These are phyloP conservation scores for Ormyrus pomaceus DNA, from an alignment of 2,888 invertebrate species.

Conservation along the genomic window DNA sequence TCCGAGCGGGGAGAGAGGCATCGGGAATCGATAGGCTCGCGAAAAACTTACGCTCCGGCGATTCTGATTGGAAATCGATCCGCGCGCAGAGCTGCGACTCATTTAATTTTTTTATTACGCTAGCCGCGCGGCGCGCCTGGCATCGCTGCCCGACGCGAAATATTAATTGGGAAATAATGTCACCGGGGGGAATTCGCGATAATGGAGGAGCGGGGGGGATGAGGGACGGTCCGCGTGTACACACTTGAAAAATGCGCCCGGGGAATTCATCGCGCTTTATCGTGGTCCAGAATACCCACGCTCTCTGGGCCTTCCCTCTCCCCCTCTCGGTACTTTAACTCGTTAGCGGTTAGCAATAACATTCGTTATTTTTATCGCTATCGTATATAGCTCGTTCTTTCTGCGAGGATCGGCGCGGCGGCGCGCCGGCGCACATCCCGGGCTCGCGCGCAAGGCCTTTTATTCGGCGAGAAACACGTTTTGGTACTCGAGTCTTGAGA, in stretches of 20 bases:
- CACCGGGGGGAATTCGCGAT: constrained; percentile 67
- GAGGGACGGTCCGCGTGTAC: constrained; percentile 26
- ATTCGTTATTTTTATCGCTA: constrained; percentile 73
- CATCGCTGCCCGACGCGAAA: constrained; percentile 50
- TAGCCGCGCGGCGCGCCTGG: not conserved
- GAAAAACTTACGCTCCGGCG: no score
- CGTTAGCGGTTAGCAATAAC: constrained; percentile 74
- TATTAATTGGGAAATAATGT: constrained; percentile 70
- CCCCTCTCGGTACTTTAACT: constrained; percentile 65
- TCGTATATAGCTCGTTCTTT: constrained; percentile 57
- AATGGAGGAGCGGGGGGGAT: constrained; percentile 58
- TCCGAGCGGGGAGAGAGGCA: not conserved
- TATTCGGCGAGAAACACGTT: constrained; percentile 72
- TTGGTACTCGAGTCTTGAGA: constrained; percentile 73
- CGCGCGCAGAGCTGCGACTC: not conserved
- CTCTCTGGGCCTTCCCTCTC: constrained; percentile 47
- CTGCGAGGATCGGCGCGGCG: not conserved
- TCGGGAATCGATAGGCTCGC: no score
- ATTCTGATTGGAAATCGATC: constrained; percentile 40
- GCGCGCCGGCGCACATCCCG: constrained; percentile 27
- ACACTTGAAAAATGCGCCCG: constrained; percentile 39
- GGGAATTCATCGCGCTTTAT: constrained; percentile 60
- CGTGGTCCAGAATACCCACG: constrained; percentile 66
- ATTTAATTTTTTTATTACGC: constrained; percentile 34
- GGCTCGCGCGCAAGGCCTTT: constrained; percentile 65